Evolutionary conservation across 1,140 invertebrate genomes (phyloP).

Genomic region (Pentalonia nigronervosa): DNA sequence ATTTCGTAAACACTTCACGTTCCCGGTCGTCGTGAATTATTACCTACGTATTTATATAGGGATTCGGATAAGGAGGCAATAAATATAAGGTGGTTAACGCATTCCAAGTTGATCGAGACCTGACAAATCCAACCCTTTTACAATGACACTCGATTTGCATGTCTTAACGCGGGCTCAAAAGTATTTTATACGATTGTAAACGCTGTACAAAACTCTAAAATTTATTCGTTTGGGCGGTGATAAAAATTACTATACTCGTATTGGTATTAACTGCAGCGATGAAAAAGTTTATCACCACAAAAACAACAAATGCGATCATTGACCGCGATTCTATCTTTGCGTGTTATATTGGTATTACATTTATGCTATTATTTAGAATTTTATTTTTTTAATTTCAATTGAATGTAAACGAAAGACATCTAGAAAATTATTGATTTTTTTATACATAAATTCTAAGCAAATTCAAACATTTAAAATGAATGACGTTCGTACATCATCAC

Average conservation of each 20-base stretch:
- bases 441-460: background rate
- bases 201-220: too few species aligned
- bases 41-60: background rate
- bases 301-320: background rate
- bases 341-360: background rate
- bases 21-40: background rate
- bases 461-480: background rate
- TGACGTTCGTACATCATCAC: background rate
- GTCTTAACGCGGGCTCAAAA: background rate
- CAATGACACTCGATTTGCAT: background rate
- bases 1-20: constrained; percentile 21
- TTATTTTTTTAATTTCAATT: background rate
- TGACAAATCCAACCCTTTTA: constrained; percentile 35
- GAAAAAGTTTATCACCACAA: background rate
- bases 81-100: background rate
- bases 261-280: background rate
- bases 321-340: background rate
- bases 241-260: background rate
- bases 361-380: too few species aligned
- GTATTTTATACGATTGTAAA: background rate
- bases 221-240: constrained; percentile 18
- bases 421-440: background rate
- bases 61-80: background rate
- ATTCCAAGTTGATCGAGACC: constrained; percentile 21
- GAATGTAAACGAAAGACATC: too few species aligned